Base-by-base conservation (phyloP, 2,113 vertebrate genomes). In the Pseudorasbora parva region DNA sequence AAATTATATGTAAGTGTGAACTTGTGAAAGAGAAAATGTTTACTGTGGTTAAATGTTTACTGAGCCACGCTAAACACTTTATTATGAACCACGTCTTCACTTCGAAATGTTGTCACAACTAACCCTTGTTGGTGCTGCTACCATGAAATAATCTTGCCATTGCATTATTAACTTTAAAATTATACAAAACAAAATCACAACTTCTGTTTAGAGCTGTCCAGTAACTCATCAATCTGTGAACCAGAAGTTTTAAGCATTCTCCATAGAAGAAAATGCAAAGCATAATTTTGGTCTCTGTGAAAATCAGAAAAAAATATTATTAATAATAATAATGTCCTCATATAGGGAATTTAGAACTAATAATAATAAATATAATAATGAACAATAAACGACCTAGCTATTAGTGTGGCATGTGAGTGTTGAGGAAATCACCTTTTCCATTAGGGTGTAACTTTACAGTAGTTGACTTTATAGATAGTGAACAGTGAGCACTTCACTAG, bases 181-280 rank as follows among this genome's bases (percentile, higher is more conserved):
- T n/a, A 77, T 7, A 77, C 7, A 30, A 17, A 56, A 37, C 19
- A 57, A 85, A 84, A n/a, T 54, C 82, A 64, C 77, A 71, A 86
- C 23, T 37, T 33, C 27, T 37, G 62, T 9, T 30, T 51, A 51
- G 15, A 64, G 62, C 27, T 33, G 27, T 64, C 15, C 17, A 37
- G 19, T 5, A 30, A 21, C 15, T 66, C 27, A 7, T 33, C 27
- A 9, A 8, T 64, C 7, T 64, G 62, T 64, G 2, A 64, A 33
- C 6, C 27, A 64, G 14, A 51, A 17, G 49, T 51, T 30, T 27
- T 64, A 15, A 3, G 30, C 14, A 64, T 30, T 6, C 23, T 62
- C 23, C 11, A 12, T 27, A 5, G 11, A 62, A 30, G 25, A 62
- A 30, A 2, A 4, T 2, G 0, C 12, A 33, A 66, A 66, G 2